Percentiles rank a stretch among this genome's conserved stretches.
Evolutionary conservation across 2,888 invertebrate genomes (phyloP).

Genomic region (Hybos culiciformis): DNA sequence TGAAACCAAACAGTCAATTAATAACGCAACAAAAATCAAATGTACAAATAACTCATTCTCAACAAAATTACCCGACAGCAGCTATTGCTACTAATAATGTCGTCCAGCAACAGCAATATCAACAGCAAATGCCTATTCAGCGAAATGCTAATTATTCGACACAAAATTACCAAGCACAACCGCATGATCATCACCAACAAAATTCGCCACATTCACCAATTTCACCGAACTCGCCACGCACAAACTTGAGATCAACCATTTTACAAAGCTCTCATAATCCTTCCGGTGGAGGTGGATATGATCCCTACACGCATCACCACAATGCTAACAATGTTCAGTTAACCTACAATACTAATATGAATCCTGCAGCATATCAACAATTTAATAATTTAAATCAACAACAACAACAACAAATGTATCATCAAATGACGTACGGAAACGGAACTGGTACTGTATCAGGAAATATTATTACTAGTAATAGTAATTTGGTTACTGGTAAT

Average conservation of each 20-base stretch:
- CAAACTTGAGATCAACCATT: slow-evolving; percentile 31
- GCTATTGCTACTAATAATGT: slow-evolving; percentile 15
- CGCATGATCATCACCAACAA: slow-evolving; percentile 22
- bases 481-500: slow-evolving; percentile 17
- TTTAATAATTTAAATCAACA: slow-evolving; percentile 16
- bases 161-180: slow-evolving; percentile 12
- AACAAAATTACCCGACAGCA: slow-evolving; percentile 22
- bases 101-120: slow-evolving; percentile 19
- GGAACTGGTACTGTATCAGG: slow-evolving; percentile 2
- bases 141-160: slow-evolving; percentile 8
- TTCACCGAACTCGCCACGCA: slow-evolving; percentile 21
- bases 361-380: no score
- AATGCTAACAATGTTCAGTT: no score
- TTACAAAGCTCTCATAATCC: slow-evolving; percentile 34
- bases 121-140: slow-evolving; percentile 17
- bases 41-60: no score
- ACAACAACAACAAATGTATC: slow-evolving; percentile 19
- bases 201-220: slow-evolving; percentile 27
- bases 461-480: slow-evolving; percentile 13
- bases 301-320: no score
- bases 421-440: slow-evolving; percentile 13
- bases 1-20: no score
- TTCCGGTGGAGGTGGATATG: slow-evolving; percentile 27
- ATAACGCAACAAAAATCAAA: slow-evolving; percentile 7
- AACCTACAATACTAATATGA: no score